These are phyloP conservation scores for Taurulus bubalis DNA, from an alignment of 2,113 vertebrate species.

Conservation along the genomic window DNA sequence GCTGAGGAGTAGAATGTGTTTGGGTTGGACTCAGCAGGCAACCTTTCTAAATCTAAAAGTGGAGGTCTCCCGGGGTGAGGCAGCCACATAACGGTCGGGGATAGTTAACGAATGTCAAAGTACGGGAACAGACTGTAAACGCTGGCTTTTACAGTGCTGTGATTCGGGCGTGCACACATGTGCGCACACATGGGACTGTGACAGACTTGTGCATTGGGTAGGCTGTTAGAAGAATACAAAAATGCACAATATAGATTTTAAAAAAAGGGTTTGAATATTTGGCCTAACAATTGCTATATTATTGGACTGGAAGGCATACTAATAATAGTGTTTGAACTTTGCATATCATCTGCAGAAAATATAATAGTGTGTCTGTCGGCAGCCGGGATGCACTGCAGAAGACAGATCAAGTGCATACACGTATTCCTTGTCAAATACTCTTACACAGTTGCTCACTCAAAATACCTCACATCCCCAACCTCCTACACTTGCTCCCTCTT, in stretches of 20 bases:
- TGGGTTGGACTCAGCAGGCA: slow-evolving; percentile 67
- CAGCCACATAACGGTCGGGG: slow-evolving; percentile 51
- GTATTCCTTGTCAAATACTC: slow-evolving; percentile 29
- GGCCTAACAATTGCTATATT: slow-evolving; percentile 32
- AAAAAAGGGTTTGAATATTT: slow-evolving; percentile 44
- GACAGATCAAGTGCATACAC: background rate
- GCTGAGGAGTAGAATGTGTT: slow-evolving; percentile 60
- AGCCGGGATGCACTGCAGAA: slow-evolving; percentile 7
- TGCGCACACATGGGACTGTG: background rate
- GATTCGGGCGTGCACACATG: slow-evolving; percentile 35
- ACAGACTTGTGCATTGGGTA: background rate
- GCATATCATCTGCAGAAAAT: slow-evolving; percentile 26
- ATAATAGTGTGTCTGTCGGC: slow-evolving; percentile 38
- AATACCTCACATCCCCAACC: slow-evolving; percentile 4
- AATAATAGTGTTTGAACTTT: slow-evolving; percentile 53
- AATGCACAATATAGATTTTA: slow-evolving; percentile 32
- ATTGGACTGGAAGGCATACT: slow-evolving; percentile 41
- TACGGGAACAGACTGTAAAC: slow-evolving; percentile 46
- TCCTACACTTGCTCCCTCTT: background rate
- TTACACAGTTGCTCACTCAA: slow-evolving; percentile 5
- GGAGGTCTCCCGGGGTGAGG: slow-evolving; percentile 62
- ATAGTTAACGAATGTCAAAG: slow-evolving; percentile 68
- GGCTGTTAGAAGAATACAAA: slow-evolving; percentile 36
- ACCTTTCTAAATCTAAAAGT: slow-evolving; percentile 71
- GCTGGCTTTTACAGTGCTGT: slow-evolving; percentile 12